Percentiles rank a stretch among this genome's conserved stretches.
phyloP scores from a whole-genome alignment of 2,888 invertebrate species.

The Tipula vernalis region DNA sequence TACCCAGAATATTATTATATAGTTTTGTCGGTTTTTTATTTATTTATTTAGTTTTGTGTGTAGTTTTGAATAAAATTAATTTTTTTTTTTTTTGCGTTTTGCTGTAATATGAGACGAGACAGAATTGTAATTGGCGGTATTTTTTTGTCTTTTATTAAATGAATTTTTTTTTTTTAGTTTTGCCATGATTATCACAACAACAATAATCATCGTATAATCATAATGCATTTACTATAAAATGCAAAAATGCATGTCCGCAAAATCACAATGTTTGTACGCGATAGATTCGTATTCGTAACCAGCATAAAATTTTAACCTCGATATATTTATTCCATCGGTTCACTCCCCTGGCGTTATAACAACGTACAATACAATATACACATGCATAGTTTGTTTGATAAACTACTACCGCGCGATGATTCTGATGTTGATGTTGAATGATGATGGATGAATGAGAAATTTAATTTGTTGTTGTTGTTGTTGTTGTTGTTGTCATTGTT shows the following conservation, averaged over 20 bases:
- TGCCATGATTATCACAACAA: not conserved
- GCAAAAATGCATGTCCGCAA: not conserved
- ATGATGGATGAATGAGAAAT: not conserved
- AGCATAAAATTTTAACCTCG: not conserved
- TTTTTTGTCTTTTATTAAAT: not conserved
- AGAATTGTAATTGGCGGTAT: constrained; percentile 4
- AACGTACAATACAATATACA: not conserved
- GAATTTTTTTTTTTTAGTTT: not conserved
- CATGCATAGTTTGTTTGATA: not conserved
- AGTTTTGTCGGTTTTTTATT: not conserved
- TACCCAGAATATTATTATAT: not conserved
- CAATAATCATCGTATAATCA: not conserved
- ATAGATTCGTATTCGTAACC: not conserved
- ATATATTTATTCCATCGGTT: not conserved
- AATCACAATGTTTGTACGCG: not conserved
- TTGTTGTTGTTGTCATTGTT: not conserved
- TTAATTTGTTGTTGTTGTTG: not conserved
- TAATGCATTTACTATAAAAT: not conserved
- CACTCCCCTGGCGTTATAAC: not conserved
- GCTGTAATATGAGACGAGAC: not conserved
- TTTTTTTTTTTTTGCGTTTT: not conserved
- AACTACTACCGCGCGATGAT: not conserved
- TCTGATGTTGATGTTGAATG: not conserved
- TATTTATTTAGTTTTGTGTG: not conserved
- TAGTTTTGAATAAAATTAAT: not conserved